Base-by-base conservation (phyloP, 2,113 vertebrate genomes). In the Cryptomyrus ogoouensis region DNA sequence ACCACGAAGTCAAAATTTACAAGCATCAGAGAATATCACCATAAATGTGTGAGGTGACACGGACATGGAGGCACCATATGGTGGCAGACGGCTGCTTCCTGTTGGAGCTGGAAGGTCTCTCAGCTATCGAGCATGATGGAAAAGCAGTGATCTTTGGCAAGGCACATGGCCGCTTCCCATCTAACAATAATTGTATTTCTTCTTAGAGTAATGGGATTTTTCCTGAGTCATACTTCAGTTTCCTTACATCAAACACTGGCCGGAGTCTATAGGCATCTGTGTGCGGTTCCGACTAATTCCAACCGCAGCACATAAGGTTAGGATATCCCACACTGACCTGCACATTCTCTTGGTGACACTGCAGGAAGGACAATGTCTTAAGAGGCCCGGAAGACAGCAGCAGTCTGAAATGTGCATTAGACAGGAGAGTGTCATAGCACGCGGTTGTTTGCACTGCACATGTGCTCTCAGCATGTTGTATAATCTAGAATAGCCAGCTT, bases 401-500 rank as follows among this genome's bases (percentile, higher is more conserved):
- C 39, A 47, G 80, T 47, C 7, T 46, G 44, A 84, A 44, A 84
- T 47, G 44, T 84, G 80, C 8, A 47, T 46, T 47, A 8, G 46
- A 46, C 83, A 42, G 74, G 74, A 80, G 6, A 80, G 13, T 42
- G 74, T 80, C 74, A 80, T 6, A 80, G 35, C 6, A 5, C 35
- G 5, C 1, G 35, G 31, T 2, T 74, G 70, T 17, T 80, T 80
- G 35, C 2, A 7, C 5, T 2, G 44, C 83, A n/a, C 46, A 10
- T 85, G 83, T 50, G 46, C 44, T 49, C 7, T 27, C 42, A 42
- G 74, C 74, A 80, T 27, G 83, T 86, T 86, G 3, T 50, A 27
- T 86, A 86, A 86, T 86, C 47, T 86, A n/a, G 44, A 50, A 50
- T n/a, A 50, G 44, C 44, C n/a, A 86, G 44, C 47, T 86, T 85